Conservation (phyloP, 2,888 invertebrate species). For the Dicranocentrus wangi region DNA sequence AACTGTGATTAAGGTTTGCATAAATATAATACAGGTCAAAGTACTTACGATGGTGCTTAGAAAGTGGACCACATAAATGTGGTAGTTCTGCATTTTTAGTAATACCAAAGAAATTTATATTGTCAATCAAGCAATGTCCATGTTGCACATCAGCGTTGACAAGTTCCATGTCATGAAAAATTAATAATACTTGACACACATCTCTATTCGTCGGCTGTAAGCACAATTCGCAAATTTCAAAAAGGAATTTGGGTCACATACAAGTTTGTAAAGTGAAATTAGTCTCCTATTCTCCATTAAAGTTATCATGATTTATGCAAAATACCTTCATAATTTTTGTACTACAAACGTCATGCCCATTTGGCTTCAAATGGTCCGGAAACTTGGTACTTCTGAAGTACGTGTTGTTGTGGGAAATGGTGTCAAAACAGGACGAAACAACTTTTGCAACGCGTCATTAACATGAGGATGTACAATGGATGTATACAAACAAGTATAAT, state of each 20-base stretch:
- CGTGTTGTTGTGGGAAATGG: constrained; percentile 53
- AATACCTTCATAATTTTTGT: constrained; percentile 52
- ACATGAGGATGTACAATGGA: background rate
- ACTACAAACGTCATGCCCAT: constrained; percentile 29
- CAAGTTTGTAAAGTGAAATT: background rate
- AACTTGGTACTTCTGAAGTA: constrained; percentile 45
- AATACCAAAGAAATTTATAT: constrained; percentile 42
- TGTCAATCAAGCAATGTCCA: constrained; percentile 50
- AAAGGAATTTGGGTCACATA: constrained; percentile 11
- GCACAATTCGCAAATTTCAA: background rate
- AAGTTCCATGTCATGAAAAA: constrained; percentile 56
- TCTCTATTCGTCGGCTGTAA: constrained; percentile 32
- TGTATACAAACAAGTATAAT: too few relatives aligned
- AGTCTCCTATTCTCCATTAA: background rate
- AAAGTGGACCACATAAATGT: constrained; percentile 54
- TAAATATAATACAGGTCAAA: too few relatives aligned
- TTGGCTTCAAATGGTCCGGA: constrained; percentile 40
- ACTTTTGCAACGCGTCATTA: constrained; percentile 14
- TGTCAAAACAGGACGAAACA: constrained; percentile 34
- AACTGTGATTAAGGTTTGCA: background rate
- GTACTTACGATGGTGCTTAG: constrained; percentile 56
- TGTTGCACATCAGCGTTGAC: constrained; percentile 23
- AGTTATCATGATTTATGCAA: background rate
- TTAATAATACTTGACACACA: constrained; percentile 50
- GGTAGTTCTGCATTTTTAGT: constrained; percentile 20